Evolutionary conservation across 2,888 invertebrate species (phyloP), one percentile per base, ranked within the genome.

Genomic region (Strigamia maritima): DNA sequence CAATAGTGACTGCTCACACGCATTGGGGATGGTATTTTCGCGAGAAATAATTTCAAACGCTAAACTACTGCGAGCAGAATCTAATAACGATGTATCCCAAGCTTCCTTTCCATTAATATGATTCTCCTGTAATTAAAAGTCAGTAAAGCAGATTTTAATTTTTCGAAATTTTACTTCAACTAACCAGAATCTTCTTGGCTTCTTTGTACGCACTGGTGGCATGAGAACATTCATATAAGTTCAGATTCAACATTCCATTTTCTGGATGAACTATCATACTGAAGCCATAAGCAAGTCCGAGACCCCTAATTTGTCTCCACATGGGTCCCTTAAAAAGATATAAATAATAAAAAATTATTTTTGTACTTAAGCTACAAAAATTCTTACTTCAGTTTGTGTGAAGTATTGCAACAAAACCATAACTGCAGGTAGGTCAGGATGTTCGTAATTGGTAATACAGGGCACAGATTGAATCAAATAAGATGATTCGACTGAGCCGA

Each of bases 251-350:
- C 28, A 92, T 87, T 2, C 92, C 93, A 86, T 93, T 91, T 84
- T 91, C 89, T 4, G 89, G 89, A 81, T 89, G 88, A 31, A 90
- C 79, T 79, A 88, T 87, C 83, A 93, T 90, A 81, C 85, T 85
- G 82, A 89, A 95, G 78, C 91, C 89, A 86, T 97, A 97, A 0
- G 95, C 91, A 78, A 94, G 89, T 0, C 96, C 96, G 83, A 91
- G 90, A 54, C 96, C 96, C 82, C 97, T 90, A 81, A 97, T 92
- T 85, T 92, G 90, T 78, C 91, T 90, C 94, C 94, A 95, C 91
- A 95, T 91, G 31, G 95, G 94, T 77, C 95, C 95, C 92, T 92
- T 79, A 40, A 77, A 14, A 24, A 77, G 10, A 38, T 44, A 3
- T 44, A 44, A 44, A n/a, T 16, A 44, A 44, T n/a, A 28, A 60